Percentiles rank a stretch among this genome's conserved stretches.
These are phyloP conservation scores for Sphecodes monilicornis DNA, from an alignment of 2,888 invertebrate species.

Conservation along the genomic window DNA sequence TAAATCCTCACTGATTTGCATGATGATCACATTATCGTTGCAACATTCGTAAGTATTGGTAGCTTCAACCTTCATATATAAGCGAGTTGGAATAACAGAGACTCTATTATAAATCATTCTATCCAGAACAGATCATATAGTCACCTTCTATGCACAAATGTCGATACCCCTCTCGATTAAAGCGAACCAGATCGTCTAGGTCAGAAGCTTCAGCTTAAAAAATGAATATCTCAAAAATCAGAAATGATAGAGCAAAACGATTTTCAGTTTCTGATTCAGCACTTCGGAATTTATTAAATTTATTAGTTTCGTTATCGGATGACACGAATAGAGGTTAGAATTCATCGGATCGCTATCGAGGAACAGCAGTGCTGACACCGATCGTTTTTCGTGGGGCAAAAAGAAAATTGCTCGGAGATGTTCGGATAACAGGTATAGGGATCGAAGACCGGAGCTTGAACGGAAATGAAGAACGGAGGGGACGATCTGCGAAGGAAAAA, in stretches of 20 bases:
- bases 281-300: background rate
- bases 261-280: background rate
- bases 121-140: background rate
- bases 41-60: too few species aligned
- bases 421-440: constrained; percentile 47
- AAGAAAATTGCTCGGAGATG: constrained; percentile 27
- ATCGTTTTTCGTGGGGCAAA: background rate
- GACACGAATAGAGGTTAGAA: background rate
- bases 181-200: background rate
- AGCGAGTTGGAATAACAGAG: background rate
- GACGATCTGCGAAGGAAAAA: constrained; percentile 28
- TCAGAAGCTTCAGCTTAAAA: background rate
- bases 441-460: constrained; percentile 30
- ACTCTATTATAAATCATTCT: background rate
- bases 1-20: background rate
- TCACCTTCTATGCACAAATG: too few species aligned
- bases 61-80: background rate
- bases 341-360: background rate
- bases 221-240: background rate
- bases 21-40: background rate
- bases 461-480: constrained; percentile 45
- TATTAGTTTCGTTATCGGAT: background rate
- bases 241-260: background rate
- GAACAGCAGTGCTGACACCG: background rate
- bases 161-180: too few species aligned